Conservation (phyloP, 2,888 invertebrate species). For the Euspilapteryx auroguttella region DNA sequence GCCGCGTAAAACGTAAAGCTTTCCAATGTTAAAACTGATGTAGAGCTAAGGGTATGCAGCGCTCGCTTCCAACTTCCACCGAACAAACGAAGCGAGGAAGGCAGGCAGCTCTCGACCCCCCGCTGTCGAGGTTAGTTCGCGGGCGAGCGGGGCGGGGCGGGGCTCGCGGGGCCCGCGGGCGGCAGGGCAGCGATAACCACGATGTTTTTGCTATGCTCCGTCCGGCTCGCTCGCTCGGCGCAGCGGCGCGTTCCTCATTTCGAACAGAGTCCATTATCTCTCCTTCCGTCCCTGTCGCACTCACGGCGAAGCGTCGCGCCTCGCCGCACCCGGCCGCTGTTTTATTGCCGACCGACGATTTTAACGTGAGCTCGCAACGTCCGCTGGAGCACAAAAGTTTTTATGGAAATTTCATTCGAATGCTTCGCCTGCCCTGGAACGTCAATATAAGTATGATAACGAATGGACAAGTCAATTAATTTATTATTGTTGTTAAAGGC, state of each 20-base stretch:
- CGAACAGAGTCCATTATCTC: constrained; percentile 56
- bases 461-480: constrained; percentile 62
- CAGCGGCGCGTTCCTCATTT: constrained; percentile 55
- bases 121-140: constrained; percentile 51
- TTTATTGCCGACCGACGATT: constrained; percentile 61
- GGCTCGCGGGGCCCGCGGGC: constrained; percentile 16
- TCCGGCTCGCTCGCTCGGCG: constrained; percentile 40
- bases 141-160: constrained; percentile 24
- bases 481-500: constrained; percentile 60
- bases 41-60: constrained; percentile 25
- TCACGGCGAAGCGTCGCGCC: constrained; percentile 42
- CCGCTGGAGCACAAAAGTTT: constrained; percentile 61
- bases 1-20: constrained; percentile 33
- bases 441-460: constrained; percentile 61
- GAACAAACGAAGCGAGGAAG: constrained; percentile 18
- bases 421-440: constrained; percentile 53
- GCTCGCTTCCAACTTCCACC: constrained; percentile 26
- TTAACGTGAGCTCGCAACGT: constrained; percentile 63
- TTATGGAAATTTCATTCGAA: constrained; percentile 62
- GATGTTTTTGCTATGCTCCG: constrained; percentile 56
- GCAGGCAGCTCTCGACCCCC: constrained; percentile 29
- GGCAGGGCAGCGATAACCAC: constrained; percentile 41
- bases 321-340: constrained; percentile 58
- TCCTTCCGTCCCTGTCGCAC: constrained; percentile 43
- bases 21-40: constrained; percentile 34